Evolutionary conservation across 2,888 invertebrate species (phyloP).

Genomic region (Emesis russula): DNA sequence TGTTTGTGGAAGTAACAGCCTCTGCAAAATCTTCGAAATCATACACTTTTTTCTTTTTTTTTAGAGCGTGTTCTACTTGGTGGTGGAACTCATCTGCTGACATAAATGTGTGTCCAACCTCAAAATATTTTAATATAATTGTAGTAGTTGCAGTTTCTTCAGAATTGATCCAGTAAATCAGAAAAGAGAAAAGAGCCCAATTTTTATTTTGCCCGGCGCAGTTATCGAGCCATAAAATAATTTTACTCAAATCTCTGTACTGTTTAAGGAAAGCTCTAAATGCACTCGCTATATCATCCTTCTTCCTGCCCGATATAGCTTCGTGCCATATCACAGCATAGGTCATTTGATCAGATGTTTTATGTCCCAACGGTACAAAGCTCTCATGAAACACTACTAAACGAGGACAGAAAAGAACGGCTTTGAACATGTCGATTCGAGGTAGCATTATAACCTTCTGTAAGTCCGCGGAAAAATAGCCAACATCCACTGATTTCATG

Average conservation of each 20-base stretch:
- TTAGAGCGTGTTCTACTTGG: not conserved
- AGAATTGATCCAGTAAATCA: not conserved
- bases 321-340: constrained; percentile 8
- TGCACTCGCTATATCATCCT: not conserved
- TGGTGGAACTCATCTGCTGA: not conserved
- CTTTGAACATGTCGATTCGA: constrained; percentile 4
- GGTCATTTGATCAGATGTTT: not conserved
- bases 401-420: not conserved
- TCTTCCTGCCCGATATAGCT: not conserved
- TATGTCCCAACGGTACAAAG: constrained; percentile 17
- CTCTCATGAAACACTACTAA: constrained; percentile 9
- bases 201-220: not conserved
- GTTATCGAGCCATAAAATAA: not conserved
- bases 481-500: too few relatives aligned
- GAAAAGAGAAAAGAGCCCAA: not conserved
- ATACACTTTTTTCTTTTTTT: not conserved
- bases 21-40: not conserved
- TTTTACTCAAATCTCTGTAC: not conserved
- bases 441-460: not conserved
- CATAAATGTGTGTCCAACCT: not conserved
- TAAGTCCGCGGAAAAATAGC: not conserved
- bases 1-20: not conserved
- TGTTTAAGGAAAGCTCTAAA: not conserved
- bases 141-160: not conserved
- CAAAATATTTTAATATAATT: not conserved